Evolutionary conservation across 2,888 invertebrate genomes (phyloP), one percentile per base, ranked within the genome.

Genomic region (Drosophila mimetica): DNA sequence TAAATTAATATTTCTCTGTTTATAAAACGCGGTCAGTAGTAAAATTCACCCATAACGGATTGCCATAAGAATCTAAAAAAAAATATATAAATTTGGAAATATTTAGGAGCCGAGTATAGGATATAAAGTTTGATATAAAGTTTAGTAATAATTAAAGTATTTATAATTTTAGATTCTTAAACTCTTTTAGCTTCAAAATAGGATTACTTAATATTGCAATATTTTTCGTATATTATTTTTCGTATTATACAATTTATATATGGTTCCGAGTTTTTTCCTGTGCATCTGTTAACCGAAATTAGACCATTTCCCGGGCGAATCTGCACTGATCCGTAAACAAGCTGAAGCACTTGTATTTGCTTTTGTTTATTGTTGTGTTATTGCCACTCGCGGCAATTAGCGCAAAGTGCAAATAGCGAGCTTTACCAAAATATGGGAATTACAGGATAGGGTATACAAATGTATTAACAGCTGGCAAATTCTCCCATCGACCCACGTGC

Each of bases 301-400:
- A 46, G 20, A 57, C 13, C 4, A 34, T 46, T 58, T 46, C 57
- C 42, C 14, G 30, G 51, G 28, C 16, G 13, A 32, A 18, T 55
- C 18, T 16, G 34, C 60, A 16, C 16, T 32, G 37, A 60, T 18
- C 60, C 46, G 37, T 60, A 46, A 60, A 60, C 44, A 52, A 20
- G 28, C 9, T 1, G 13, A 37, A 57, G 30, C 51, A 52, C 37
- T 13, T 52, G 44, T 28, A 28, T 46, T 48, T 48, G 48, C 32
- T 20, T 52, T 57, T 52, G 52, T 57, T 30, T 57, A 52, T 51
- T 14, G 28, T 39, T 57, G 52, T 52, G 37, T 52, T 52, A 30
- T 52, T 57, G 52, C 28, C 28, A 20, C 52, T 28, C 37, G 28
- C 39, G 39, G 53, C 57, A 52, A 57, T 57, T 57, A 57, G 57